Evolutionary conservation across 2,797 vertebrate species (phyloP).

Genomic region (Arctocebus calabarensis): DNA sequence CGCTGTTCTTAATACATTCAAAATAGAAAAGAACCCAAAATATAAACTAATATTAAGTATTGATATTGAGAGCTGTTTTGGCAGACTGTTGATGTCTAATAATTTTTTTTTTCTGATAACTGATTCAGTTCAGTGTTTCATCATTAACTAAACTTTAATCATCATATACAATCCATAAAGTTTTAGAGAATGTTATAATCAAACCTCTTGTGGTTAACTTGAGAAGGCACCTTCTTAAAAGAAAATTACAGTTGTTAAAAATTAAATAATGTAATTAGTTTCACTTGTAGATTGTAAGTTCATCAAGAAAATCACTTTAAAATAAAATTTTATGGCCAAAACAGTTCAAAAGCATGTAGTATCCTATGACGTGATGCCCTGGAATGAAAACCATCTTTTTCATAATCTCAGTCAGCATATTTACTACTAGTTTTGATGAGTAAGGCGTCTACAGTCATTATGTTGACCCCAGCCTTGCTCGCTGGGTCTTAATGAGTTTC

Average conservation of each 20-base stretch:
- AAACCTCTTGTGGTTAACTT: conserved; percentile 29
- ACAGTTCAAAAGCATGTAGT: not conserved
- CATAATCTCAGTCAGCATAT: not conserved
- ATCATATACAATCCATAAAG: not conserved
- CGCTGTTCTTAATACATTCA: not conserved
- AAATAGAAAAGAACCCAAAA: conserved; percentile 1
- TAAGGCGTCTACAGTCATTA: not conserved
- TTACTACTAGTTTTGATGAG: not conserved
- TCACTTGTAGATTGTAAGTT: not conserved
- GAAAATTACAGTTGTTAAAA: conserved; percentile 19
- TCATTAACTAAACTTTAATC: not conserved
- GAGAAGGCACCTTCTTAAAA: conserved; percentile 1
- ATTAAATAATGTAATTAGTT: not conserved
- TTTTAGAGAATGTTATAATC: not conserved
- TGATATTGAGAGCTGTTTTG: not conserved
- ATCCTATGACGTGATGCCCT: not conserved
- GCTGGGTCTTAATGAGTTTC: not conserved
- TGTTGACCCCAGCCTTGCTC: not conserved
- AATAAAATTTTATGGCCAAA: not conserved
- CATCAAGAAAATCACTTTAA: not conserved
- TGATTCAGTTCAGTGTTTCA: not conserved
- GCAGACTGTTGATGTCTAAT: not conserved
- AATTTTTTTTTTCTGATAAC: not conserved
- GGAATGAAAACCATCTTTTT: not conserved
- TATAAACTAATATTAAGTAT: not conserved